A percentile compares a stretch with the other conserved stretches of the same genome.
Evolutionary conservation across 2,797 vertebrate genomes (phyloP).

Genomic region (Melanotaenia boesemani): DNA sequence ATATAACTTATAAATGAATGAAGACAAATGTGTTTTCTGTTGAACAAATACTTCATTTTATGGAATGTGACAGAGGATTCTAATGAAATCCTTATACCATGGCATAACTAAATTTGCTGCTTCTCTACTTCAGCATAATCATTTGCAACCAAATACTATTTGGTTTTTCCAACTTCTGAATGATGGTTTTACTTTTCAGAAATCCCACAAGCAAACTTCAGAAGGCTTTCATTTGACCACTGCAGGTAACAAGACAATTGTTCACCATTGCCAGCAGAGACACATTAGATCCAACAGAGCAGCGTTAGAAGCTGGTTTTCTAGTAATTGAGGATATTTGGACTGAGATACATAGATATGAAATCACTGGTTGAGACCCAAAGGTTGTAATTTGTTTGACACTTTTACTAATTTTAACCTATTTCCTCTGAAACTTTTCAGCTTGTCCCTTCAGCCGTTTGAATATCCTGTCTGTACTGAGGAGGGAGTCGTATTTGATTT

Average conservation of each 20-base stretch:
- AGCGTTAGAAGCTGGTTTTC: background rate
- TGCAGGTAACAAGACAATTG: constrained; percentile 87
- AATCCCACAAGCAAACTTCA: constrained; percentile 90
- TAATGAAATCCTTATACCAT: background rate
- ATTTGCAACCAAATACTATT: background rate
- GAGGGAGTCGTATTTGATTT: constrained; percentile 95
- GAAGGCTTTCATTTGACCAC: constrained; percentile 95
- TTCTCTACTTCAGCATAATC: background rate
- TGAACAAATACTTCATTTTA: background rate
- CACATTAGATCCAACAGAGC: background rate
- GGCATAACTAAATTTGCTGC: background rate
- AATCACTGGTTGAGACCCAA: too few species aligned
- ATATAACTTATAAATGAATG: background rate
- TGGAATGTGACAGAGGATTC: too few species aligned
- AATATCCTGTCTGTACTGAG: constrained; percentile 93
- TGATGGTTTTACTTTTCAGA: constrained; percentile 74
- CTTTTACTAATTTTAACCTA: background rate
- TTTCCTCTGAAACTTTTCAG: constrained; percentile 72
- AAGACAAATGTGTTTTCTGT: background rate
- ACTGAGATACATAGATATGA: too few species aligned
- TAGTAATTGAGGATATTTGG: too few species aligned
- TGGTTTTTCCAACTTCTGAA: background rate
- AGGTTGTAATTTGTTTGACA: background rate
- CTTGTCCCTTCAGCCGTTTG: constrained; percentile 95
- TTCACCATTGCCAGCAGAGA: background rate